Percentiles rank a stretch among this genome's conserved stretches.
Evolutionary conservation across 2,888 invertebrate genomes (phyloP).

Genomic region (Heteromyza rotundicornis): DNA sequence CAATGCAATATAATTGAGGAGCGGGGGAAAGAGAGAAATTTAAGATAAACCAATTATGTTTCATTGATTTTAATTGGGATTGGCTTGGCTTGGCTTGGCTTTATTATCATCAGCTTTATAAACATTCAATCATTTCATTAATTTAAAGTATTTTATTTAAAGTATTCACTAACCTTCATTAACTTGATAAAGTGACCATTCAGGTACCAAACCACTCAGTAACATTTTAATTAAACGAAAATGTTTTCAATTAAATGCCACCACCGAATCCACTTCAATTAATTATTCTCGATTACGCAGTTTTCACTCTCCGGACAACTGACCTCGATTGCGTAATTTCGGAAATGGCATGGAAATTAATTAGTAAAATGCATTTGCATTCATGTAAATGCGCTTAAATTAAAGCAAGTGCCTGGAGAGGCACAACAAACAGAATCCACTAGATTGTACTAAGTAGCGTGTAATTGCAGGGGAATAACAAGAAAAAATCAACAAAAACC

Average conservation of each 20-base stretch:
- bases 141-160: no score
- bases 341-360: slow-evolving; percentile 3
- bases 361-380: slow-evolving; percentile 8
- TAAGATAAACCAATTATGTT: no score
- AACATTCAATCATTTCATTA: no score
- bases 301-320: neutral
- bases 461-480: no score
- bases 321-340: slow-evolving; percentile 17
- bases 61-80: no score
- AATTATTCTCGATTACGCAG: slow-evolving; percentile 1
- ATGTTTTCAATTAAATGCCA: neutral
- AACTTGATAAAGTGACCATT: no score
- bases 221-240: no score
- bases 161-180: no score
- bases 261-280: neutral
- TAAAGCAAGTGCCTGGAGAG: neutral
- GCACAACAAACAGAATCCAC: neutral
- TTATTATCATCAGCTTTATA: no score
- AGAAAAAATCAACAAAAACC: neutral
- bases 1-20: neutral
- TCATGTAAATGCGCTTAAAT: neutral
- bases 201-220: no score
- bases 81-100: no score
- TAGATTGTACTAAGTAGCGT: no score
- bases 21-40: neutral